phyloP scores from a whole-genome alignment of 2,797 vertebrate species.

The Graptemys geographica region DNA sequence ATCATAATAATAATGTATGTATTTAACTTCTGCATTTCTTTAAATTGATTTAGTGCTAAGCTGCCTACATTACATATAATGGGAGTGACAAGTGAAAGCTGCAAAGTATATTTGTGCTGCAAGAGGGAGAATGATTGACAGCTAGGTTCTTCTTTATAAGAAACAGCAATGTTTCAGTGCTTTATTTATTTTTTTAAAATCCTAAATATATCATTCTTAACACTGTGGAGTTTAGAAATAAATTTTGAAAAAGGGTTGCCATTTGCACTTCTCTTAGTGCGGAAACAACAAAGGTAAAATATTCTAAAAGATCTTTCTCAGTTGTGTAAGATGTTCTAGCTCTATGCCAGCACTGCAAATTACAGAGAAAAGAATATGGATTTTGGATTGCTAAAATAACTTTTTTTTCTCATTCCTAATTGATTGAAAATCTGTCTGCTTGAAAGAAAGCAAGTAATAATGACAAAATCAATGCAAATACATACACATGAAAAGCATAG shows the following conservation, averaged over 20 bases:
- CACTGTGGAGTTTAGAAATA: slow-evolving; percentile 26
- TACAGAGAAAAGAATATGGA: not conserved
- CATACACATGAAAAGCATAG: not conserved
- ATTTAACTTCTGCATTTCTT: slow-evolving; percentile 74
- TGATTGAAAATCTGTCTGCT: not conserved
- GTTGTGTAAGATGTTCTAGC: not conserved
- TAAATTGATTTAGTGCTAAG: slow-evolving; percentile 71
- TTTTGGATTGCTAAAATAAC: slow-evolving; percentile 21
- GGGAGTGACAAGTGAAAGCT: slow-evolving; percentile 61
- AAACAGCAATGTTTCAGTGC: slow-evolving; percentile 16
- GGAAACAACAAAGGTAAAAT: not conserved
- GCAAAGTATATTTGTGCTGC: slow-evolving; percentile 52
- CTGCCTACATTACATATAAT: slow-evolving; percentile 60
- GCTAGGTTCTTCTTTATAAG: slow-evolving; percentile 28
- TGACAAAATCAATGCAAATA: not conserved
- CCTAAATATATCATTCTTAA: slow-evolving; percentile 43
- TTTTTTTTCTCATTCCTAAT: not conserved
- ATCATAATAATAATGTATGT: slow-evolving; percentile 69
- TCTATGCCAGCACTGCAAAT: slow-evolving; percentile 29
- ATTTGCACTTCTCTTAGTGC: slow-evolving; percentile 5
- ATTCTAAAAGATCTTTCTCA: not conserved
- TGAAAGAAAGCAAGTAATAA: not conserved
- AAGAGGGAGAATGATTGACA: slow-evolving; percentile 63
- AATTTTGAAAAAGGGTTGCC: slow-evolving; percentile 44
- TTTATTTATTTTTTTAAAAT: not conserved